Conservation (phyloP, 2,113 vertebrate species). For the Nymphicus hollandicus region DNA sequence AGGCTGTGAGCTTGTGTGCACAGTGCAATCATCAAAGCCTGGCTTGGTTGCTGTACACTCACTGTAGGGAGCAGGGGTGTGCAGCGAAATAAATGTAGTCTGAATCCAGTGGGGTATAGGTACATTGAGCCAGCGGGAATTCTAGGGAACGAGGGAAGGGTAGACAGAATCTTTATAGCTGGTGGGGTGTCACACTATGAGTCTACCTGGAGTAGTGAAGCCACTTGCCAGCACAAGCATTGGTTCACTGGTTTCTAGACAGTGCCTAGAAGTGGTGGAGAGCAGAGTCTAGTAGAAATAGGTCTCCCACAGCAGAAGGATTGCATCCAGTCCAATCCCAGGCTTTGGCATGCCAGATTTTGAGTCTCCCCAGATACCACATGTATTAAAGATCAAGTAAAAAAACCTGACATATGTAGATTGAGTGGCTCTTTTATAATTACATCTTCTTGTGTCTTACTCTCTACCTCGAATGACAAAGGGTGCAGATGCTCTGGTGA, state of each 20-base stretch:
- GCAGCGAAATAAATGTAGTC: not conserved
- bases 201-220: not conserved
- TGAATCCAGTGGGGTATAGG: not conserved
- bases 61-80: not conserved
- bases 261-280: not conserved
- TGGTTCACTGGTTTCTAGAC: not conserved
- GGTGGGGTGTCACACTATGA: not conserved
- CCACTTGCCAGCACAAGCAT: not conserved
- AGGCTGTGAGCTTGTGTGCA: rapidly evolving
- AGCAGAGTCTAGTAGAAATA: not conserved
- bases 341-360: not conserved
- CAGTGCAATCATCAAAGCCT: not conserved
- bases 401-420: not conserved
- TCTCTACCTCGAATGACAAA: not conserved
- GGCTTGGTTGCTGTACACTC: not conserved
- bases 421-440: not conserved
- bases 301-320: not conserved
- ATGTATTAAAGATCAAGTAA: not conserved
- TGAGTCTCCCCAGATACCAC: not conserved
- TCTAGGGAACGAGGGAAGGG: not conserved
- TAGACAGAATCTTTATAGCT: not conserved
- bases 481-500: not conserved
- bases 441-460: not conserved
- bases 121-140: not conserved
- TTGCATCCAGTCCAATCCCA: not conserved